These are phyloP conservation scores for Rhinophrynus dorsalis DNA, from an alignment of 2,797 vertebrate species.

Conservation along the genomic window DNA sequence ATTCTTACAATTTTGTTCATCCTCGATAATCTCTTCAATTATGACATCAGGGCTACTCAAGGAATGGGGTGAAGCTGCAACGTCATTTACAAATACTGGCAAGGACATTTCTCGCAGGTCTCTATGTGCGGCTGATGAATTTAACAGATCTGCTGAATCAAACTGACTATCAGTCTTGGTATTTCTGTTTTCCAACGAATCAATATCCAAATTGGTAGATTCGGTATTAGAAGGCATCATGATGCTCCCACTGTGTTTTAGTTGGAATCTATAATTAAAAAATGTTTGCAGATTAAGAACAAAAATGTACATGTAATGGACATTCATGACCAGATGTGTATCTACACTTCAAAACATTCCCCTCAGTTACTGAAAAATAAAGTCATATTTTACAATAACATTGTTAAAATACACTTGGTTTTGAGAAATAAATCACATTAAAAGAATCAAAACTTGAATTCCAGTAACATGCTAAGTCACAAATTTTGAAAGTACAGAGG, in stretches of 20 bases:
- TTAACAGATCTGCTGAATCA: not conserved
- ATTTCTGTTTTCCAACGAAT: not conserved
- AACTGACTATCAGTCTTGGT: not conserved
- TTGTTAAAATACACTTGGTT: too few relatives aligned
- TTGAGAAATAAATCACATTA: too few relatives aligned
- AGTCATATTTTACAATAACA: too few relatives aligned
- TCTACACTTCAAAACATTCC: too few relatives aligned
- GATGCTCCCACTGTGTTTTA: too few relatives aligned
- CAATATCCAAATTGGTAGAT: not conserved
- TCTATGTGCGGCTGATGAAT: slow-evolving; percentile 22
- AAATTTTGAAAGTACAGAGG: too few relatives aligned
- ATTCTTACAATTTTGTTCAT: slow-evolving; percentile 64
- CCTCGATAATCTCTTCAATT: slow-evolving; percentile 73
- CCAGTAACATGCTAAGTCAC: too few relatives aligned
- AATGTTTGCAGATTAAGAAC: too few relatives aligned
- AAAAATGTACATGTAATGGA: too few relatives aligned
- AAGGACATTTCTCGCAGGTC: slow-evolving; percentile 23
- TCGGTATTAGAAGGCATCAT: not conserved
- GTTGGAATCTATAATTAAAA: not conserved
- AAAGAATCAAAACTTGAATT: too few relatives aligned
- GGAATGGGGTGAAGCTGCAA: slow-evolving; percentile 43
- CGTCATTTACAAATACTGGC: not conserved
- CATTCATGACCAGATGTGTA: too few relatives aligned
- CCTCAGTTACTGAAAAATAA: too few relatives aligned
- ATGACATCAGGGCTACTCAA: slow-evolving; percentile 65